Evolutionary conservation across 1,140 invertebrate species (phyloP).

Genomic region (Homarus americanus): DNA sequence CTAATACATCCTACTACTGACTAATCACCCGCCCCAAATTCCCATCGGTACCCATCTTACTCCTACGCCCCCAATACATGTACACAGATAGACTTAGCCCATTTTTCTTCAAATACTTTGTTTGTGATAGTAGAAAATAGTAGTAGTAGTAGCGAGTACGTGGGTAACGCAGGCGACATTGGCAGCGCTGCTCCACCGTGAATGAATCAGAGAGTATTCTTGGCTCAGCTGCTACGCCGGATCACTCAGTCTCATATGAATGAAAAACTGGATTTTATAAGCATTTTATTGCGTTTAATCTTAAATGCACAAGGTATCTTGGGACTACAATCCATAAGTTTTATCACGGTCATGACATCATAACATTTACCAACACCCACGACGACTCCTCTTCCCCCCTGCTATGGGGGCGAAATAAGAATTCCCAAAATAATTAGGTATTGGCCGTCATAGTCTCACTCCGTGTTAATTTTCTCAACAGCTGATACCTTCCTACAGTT

Average conservation of each 20-base stretch:
- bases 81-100: not conserved
- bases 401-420: not conserved
- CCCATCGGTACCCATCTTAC: no score
- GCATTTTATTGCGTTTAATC: not conserved
- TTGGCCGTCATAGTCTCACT: no score
- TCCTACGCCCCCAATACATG: not conserved
- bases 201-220: conserved; percentile 54
- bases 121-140: not conserved
- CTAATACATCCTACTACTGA: not conserved
- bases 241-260: not conserved
- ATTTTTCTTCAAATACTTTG: not conserved
- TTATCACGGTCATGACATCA: conserved; percentile 37
- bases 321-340: not conserved
- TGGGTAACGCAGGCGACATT: not conserved
- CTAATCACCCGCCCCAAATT: no score
- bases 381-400: conserved; percentile 20
- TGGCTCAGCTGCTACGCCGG: not conserved
- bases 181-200: conserved; percentile 33
- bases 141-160: not conserved
- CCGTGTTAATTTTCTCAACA: no score
- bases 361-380: conserved; percentile 7
- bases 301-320: no score
- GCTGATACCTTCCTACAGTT: no score
- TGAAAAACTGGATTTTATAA: not conserved
- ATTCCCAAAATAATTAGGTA: not conserved